These are phyloP conservation scores for Euwallacea fornicatus DNA, from an alignment of 1,140 invertebrate genomes.

Conservation along the genomic window DNA sequence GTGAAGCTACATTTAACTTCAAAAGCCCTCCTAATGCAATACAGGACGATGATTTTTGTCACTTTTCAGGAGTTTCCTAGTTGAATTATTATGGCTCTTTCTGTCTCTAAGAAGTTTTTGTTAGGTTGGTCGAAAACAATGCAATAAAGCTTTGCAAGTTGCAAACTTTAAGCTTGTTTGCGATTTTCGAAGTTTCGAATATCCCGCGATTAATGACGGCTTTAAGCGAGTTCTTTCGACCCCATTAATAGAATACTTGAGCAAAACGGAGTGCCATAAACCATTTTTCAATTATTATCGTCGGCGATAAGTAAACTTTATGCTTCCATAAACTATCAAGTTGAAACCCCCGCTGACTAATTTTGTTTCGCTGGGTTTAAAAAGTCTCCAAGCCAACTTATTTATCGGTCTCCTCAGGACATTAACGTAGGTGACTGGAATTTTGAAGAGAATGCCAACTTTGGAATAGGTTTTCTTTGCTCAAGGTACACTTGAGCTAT, in stretches of 20 bases:
- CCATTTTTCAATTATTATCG: constrained; percentile 4
- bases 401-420: constrained; percentile 2
- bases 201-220: constrained; percentile 3
- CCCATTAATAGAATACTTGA: constrained; percentile 4
- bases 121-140: constrained; percentile 2
- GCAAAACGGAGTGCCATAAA: not conserved
- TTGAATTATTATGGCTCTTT: constrained; percentile 4
- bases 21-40: constrained; percentile 19
- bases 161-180: constrained; percentile 6
- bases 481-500: not conserved
- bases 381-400: not conserved
- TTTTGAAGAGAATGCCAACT: constrained; percentile 5
- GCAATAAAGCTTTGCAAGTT: constrained; percentile 6
- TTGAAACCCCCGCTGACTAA: constrained; percentile 2
- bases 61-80: constrained; percentile 3
- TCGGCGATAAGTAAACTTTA: constrained; percentile 4
- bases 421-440: constrained; percentile 3
- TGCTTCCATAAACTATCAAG: constrained; percentile 1
- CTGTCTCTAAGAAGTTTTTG: constrained; percentile 2
- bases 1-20: constrained; percentile 19
- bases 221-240: constrained; percentile 4
- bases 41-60: constrained; percentile 8
- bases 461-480: constrained; percentile 1
- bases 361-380: constrained; percentile 4
- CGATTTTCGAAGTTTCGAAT: constrained; percentile 5